Evolutionary conservation across 1,140 invertebrate species (phyloP).

Genomic region (Ladona fulva): DNA sequence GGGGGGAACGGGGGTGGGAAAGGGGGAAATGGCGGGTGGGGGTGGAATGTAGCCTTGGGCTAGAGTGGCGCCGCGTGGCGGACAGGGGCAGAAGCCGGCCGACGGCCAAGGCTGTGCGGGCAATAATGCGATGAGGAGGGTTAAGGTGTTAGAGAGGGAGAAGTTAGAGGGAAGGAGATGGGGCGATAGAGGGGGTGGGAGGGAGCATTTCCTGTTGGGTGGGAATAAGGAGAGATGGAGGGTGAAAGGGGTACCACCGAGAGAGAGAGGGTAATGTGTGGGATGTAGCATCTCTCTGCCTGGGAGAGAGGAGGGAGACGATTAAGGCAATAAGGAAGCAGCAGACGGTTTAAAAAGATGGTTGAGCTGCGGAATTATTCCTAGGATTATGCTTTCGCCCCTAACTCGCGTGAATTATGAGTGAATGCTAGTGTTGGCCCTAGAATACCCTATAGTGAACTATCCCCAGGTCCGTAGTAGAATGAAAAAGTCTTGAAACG

Average conservation of each 20-base stretch:
- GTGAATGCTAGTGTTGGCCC: no score
- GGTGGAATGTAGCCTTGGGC: constrained; percentile 6
- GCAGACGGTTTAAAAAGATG: no score
- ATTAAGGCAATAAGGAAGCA: no score
- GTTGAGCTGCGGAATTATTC: no score
- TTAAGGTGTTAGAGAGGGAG: not conserved
- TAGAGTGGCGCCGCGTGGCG: constrained; percentile 3
- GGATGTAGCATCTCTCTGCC: no score
- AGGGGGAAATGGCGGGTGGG: not conserved
- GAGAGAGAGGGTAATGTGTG: no score
- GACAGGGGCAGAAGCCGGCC: not conserved
- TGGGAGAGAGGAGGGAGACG: no score
- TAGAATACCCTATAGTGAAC: no score
- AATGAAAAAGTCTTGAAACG: no score
- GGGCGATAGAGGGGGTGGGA: not conserved
- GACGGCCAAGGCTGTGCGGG: constrained; percentile 3
- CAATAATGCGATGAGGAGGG: not conserved
- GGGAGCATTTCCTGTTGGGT: not conserved
- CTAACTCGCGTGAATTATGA: no score
- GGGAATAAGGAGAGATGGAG: not conserved
- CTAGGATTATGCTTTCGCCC: no score
- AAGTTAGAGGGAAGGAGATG: not conserved
- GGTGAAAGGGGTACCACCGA: not conserved
- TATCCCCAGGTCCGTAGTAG: no score
- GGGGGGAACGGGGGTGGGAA: not conserved